Conservation (phyloP, 2,113 vertebrate genomes). For the Pseudopodoces humilis region DNA sequence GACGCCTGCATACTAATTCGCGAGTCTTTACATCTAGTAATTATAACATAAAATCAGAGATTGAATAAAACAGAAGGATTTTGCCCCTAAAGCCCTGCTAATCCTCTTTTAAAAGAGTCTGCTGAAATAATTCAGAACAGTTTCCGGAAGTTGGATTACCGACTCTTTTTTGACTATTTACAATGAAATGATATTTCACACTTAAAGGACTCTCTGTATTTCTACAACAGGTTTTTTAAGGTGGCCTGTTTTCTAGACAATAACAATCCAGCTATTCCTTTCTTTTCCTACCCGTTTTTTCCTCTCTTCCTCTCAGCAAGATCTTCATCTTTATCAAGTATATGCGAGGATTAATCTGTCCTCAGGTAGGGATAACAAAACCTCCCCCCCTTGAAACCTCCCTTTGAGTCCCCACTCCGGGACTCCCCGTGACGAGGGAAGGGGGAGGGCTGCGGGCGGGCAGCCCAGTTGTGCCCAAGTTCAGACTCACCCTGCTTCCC, state of each 20-base stretch:
- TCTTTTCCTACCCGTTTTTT: not conserved
- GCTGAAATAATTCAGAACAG: conserved; percentile 97
- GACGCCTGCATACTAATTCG: conserved; percentile 85
- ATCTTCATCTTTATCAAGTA: conserved; percentile 26
- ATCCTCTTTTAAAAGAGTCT: conserved; percentile 98
- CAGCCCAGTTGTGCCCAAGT: not conserved
- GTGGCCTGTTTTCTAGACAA: conserved; percentile 60
- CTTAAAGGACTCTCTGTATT: conserved; percentile 84
- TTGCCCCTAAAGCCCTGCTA: conserved; percentile 89
- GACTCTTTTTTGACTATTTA: conserved; percentile 86
- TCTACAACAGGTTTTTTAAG: conserved; percentile 73
- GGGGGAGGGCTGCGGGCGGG: not conserved
- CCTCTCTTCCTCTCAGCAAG: not conserved
- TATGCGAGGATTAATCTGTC: conserved; percentile 2
- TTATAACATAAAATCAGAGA: conserved; percentile 95
- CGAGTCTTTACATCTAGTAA: conserved; percentile 88
- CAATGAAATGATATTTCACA: conserved; percentile 99
- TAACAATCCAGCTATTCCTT: conserved; percentile 49
- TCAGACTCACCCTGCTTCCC: not conserved
- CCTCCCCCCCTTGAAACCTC: not conserved
- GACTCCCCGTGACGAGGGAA: not conserved
- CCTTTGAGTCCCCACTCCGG: not conserved
- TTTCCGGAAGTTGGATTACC: conserved; percentile 99
- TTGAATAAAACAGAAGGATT: conserved; percentile 87
- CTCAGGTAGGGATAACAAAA: conserved; percentile 52